A percentile compares a stretch with the other conserved stretches of the same genome.
phyloP scores from a whole-genome alignment of 2,113 vertebrate species.

The zebrafish (Danio rerio) region DNA sequence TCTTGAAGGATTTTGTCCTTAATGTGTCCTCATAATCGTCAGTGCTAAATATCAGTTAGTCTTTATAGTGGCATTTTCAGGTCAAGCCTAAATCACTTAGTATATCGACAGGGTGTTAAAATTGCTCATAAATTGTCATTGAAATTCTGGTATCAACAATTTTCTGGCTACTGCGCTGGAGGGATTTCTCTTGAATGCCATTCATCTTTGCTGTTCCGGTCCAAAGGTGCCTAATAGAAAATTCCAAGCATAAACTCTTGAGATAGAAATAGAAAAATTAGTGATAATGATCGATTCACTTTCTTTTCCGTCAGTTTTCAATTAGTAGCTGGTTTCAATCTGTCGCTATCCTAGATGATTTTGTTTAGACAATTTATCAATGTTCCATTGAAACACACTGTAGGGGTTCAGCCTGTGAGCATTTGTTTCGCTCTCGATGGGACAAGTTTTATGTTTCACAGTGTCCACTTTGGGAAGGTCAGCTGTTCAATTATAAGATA shows the following conservation, averaged over 20 bases:
- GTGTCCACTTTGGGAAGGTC: slow-evolving; percentile 32
- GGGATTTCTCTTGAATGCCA: not conserved
- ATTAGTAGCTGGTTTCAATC: not conserved
- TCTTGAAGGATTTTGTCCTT: not conserved
- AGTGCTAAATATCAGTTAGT: slow-evolving; percentile 12
- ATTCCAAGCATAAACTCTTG: not conserved
- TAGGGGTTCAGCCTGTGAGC: not conserved
- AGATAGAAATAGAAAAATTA: not conserved
- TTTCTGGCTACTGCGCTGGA: not conserved
- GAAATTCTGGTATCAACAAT: slow-evolving; percentile 10
- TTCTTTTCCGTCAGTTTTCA: too few relatives aligned
- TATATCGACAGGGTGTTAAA: not conserved
- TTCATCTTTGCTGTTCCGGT: slow-evolving; percentile 15
- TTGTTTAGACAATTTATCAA: not conserved
- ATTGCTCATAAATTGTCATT: not conserved
- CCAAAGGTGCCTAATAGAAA: slow-evolving; percentile 6
- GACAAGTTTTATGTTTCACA: not conserved
- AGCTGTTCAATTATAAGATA: slow-evolving; percentile 63
- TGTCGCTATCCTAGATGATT: not conserved
- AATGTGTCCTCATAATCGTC: not conserved
- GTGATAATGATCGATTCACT: too few relatives aligned
- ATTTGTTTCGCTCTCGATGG: not conserved
- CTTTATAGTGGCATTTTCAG: slow-evolving; percentile 21
- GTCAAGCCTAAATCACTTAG: not conserved
- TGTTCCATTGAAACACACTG: not conserved